phyloP scores from a whole-genome alignment of 2,113 vertebrate species.

The Chloropsis hardwickii region DNA sequence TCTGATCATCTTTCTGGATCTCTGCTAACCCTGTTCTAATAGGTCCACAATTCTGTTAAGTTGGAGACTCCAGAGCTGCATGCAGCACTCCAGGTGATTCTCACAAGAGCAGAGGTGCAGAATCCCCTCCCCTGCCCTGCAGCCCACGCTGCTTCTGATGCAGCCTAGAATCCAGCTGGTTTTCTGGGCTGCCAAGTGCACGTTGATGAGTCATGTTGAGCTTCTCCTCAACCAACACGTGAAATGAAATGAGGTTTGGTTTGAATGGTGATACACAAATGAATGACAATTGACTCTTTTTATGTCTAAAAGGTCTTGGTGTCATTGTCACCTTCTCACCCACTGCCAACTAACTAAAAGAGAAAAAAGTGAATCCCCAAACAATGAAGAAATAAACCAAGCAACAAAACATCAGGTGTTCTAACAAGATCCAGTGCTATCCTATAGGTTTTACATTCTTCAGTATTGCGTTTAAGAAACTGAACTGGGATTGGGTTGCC shows the following conservation, averaged over 20 bases:
- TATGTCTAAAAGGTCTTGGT: neutral
- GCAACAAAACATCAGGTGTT: neutral
- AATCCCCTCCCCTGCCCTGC: neutral
- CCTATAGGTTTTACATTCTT: neutral
- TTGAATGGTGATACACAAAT: neutral
- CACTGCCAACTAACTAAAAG: neutral
- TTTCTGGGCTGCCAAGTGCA: neutral
- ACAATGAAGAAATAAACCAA: neutral
- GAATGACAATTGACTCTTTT: neutral
- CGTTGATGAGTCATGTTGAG: neutral
- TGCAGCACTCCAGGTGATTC: neutral
- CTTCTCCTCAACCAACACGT: neutral
- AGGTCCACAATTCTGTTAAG: neutral
- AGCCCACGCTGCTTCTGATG: neutral
- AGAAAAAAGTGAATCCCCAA: neutral
- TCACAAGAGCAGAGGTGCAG: neutral
- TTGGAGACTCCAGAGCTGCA: neutral
- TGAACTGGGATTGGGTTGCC: neutral
- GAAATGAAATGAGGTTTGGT: neutral
- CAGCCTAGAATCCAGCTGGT: neutral
- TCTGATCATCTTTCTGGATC: neutral
- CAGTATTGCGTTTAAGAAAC: neutral
- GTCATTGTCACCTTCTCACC: neutral
- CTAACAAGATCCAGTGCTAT: neutral
- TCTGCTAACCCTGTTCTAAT: neutral